Conservation (phyloP, 2,888 invertebrate species). For the Noctua comes region DNA sequence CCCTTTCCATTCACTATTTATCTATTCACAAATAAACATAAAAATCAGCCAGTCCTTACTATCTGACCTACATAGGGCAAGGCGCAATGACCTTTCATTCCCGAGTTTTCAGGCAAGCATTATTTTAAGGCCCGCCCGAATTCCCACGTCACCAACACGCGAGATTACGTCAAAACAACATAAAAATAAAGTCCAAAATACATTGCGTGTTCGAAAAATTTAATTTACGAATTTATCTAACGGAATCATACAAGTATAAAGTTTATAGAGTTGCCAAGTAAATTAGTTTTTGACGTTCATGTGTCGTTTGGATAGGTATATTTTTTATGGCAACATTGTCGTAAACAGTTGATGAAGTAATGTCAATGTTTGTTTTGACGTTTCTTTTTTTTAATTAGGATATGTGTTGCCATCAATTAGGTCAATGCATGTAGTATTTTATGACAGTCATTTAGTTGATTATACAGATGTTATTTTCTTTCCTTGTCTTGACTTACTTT, state of each 20-base stretch:
- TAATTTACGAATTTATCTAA: conserved; percentile 89
- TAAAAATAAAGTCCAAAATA: conserved; percentile 70
- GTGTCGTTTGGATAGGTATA: conserved; percentile 64
- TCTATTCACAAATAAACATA: conserved; percentile 34
- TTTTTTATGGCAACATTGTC: conserved; percentile 72
- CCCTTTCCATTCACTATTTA: conserved; percentile 5
- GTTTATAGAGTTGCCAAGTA: conserved; percentile 84
- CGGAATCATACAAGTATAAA: conserved; percentile 88
- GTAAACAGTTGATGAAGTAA: conserved; percentile 71
- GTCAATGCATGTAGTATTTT: conserved; percentile 49
- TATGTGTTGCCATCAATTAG: conserved; percentile 39
- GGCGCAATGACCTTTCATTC: conserved; percentile 80
- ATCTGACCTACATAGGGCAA: conserved; percentile 84
- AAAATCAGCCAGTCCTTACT: conserved; percentile 69
- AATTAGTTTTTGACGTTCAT: conserved; percentile 79
- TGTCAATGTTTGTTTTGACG: conserved; percentile 69
- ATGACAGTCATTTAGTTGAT: conserved; percentile 29
- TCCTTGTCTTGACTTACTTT: conserved; percentile 37
- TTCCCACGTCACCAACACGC: conserved; percentile 64
- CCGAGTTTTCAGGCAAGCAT: conserved; percentile 78
- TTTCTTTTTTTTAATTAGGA: conserved; percentile 58
- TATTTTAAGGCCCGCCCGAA: conserved; percentile 84
- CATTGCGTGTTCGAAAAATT: conserved; percentile 73
- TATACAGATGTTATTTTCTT: conserved; percentile 44
- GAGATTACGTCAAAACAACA: conserved; percentile 69